These are phyloP conservation scores for Hippocampus kuda DNA, from an alignment of 2,797 vertebrate species.

Conservation along the genomic window DNA sequence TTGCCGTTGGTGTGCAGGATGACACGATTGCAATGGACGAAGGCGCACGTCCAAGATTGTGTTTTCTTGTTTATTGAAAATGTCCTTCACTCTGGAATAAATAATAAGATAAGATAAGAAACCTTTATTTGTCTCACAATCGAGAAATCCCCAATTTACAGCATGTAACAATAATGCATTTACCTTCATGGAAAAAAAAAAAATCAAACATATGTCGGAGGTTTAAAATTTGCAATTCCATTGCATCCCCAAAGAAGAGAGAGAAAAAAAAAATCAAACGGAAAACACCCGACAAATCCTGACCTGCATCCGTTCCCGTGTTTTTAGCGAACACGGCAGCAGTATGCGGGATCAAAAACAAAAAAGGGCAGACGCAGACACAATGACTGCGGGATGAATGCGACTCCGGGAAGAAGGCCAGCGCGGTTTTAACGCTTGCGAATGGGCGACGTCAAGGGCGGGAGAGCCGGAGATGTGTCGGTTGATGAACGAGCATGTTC, in stretches of 20 bases:
- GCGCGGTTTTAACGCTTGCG: not conserved
- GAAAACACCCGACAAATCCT: not conserved
- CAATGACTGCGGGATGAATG: constrained; percentile 14
- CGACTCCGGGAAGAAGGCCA: constrained; percentile 43
- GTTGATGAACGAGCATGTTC: constrained; percentile 12
- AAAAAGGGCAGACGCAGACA: constrained; percentile 11
- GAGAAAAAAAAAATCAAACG: not conserved
- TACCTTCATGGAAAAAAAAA: too few species aligned
- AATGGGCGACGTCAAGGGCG: not conserved
- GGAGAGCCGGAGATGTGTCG: not conserved
- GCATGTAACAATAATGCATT: too few species aligned
- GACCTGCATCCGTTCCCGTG: constrained; percentile 17
- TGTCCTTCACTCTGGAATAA: too few species aligned
- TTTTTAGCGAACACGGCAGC: constrained; percentile 16
- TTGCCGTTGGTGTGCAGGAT: too few species aligned
- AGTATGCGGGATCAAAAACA: constrained; percentile 23
- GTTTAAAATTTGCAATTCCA: too few species aligned
- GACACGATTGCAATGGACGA: too few species aligned
- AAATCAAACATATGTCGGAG: too few species aligned
- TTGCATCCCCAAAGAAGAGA: not conserved
- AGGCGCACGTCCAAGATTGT: too few species aligned
- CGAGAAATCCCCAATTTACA: too few species aligned
- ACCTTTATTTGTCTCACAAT: too few species aligned
- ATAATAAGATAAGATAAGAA: too few species aligned
- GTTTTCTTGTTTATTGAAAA: too few species aligned